Conservation (phyloP, 2,113 vertebrate species). For the Fukomys damarensis region DNA sequence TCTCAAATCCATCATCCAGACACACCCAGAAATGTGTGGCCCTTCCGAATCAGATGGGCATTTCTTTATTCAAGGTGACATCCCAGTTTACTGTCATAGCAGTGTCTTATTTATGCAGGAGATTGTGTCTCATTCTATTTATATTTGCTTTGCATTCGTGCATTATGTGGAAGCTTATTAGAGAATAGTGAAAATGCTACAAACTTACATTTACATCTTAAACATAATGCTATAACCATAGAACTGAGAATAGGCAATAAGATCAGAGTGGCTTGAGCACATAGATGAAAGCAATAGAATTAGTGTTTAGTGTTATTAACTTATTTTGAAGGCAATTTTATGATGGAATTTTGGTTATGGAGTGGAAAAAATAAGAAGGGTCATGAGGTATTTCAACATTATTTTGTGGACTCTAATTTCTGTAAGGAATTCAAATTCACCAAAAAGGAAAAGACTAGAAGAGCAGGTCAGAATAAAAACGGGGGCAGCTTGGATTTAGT, state of each 20-base stretch:
- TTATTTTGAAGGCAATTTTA: not conserved
- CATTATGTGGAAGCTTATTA: not conserved
- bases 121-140: not conserved
- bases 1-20: too few species aligned
- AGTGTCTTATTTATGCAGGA: not conserved
- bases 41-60: too few species aligned
- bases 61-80: too few species aligned
- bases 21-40: too few species aligned
- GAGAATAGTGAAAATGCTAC: not conserved
- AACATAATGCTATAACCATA: not conserved
- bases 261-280: not conserved
- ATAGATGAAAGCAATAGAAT: not conserved
- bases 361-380: not conserved
- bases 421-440: not conserved
- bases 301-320: not conserved
- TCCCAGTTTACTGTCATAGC: not conserved
- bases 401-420: not conserved
- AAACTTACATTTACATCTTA: not conserved
- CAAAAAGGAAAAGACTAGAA: not conserved
- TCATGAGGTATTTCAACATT: not conserved
- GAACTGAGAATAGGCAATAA: not conserved
- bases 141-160: not conserved
- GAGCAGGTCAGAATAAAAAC: not conserved
- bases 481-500: not conserved
- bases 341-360: not conserved